These are phyloP conservation scores for Rhinatrema bivittatum DNA, from an alignment of 2,797 vertebrate species.

Conservation along the genomic window DNA sequence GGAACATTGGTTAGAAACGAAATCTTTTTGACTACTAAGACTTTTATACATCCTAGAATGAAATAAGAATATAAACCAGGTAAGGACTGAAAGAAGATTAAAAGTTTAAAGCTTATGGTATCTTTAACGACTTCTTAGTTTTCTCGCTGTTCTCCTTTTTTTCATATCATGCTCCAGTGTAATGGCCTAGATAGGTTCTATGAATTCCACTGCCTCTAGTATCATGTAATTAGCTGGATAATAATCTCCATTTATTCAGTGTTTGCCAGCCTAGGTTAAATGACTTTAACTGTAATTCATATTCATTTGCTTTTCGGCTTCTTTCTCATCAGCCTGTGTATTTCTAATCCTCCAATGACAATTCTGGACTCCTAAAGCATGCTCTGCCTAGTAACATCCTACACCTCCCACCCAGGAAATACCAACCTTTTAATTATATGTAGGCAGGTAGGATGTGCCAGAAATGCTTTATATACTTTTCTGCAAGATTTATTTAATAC, in stretches of 20 bases:
- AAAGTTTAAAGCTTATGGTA: no score
- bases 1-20: background rate
- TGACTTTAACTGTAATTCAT: conserved; percentile 19
- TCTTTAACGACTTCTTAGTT: background rate
- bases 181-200: conserved; percentile 33
- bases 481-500: no score
- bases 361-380: background rate
- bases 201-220: conserved; percentile 36
- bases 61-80: no score
- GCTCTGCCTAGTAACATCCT: no score
- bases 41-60: no score
- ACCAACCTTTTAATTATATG: background rate
- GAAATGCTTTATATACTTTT: no score
- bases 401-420: background rate
- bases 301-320: conserved; percentile 11
- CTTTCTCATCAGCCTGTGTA: background rate
- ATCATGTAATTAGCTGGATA: conserved; percentile 33
- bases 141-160: no score
- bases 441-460: no score
- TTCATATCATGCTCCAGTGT: conserved; percentile 16
- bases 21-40: accelerated
- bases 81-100: conserved; percentile 1
- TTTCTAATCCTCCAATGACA: background rate
- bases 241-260: conserved; percentile 40
- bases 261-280: conserved; percentile 18